A percentile compares a stretch with the other conserved stretches of the same genome.
Conservation (phyloP, 1,140 invertebrate genomes). For the Sycophila sp. region DNA sequence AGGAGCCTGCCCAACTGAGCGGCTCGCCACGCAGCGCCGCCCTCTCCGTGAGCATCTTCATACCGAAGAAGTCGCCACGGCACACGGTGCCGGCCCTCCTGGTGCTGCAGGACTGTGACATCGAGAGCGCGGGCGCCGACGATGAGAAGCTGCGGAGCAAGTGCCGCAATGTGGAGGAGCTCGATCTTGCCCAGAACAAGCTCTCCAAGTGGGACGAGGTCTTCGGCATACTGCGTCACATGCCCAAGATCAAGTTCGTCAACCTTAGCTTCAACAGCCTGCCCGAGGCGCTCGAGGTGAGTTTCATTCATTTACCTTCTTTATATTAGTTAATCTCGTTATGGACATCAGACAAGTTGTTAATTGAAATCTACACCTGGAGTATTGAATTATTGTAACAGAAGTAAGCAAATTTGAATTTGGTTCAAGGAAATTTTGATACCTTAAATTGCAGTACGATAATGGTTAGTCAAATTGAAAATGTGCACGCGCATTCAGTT, state of each 20-base stretch:
- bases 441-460: too few species aligned
- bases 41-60: constrained; percentile 80
- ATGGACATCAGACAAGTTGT: too few species aligned
- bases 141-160: constrained; percentile 78
- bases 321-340: too few species aligned
- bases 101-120: constrained; percentile 89
- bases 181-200: constrained; percentile 91
- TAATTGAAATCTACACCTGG: too few species aligned
- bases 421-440: too few species aligned
- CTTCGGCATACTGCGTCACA: constrained; percentile 84
- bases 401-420: too few species aligned
- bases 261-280: constrained; percentile 91
- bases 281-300: constrained; percentile 69
- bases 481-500: too few species aligned
- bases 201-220: constrained; percentile 87
- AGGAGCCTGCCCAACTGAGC: constrained; percentile 60
- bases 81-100: constrained; percentile 82
- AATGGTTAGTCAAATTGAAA: too few species aligned
- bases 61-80: constrained; percentile 82
- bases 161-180: constrained; percentile 86
- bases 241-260: constrained; percentile 87
- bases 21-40: constrained; percentile 70
- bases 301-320: too few species aligned
- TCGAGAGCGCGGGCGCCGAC: constrained; percentile 85
- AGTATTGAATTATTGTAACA: too few species aligned